Evolutionary conservation across 1,140 invertebrate genomes (phyloP).

Genomic region (Calliopsis andreniformis): DNA sequence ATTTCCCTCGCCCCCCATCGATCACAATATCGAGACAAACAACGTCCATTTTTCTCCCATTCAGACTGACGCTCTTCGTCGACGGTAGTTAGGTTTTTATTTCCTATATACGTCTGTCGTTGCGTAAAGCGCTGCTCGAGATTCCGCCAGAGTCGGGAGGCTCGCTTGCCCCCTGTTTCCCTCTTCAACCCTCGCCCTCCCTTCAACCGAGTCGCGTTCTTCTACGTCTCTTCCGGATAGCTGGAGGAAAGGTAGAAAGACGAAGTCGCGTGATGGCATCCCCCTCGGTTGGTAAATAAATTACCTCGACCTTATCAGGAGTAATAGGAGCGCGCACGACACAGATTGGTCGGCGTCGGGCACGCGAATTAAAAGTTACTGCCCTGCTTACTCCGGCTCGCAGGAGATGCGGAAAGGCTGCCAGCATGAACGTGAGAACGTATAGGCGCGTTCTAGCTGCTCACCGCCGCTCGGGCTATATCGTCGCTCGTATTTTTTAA

Average conservation of each 20-base stretch:
- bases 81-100: conserved; percentile 27
- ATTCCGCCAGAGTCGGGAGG: too few relatives aligned
- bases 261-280: conserved; percentile 79
- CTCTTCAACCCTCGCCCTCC: not conserved
- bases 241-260: conserved; percentile 56
- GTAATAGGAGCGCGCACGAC: conserved; percentile 80
- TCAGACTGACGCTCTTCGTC: conserved; percentile 4
- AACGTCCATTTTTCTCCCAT: not conserved
- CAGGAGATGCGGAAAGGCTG: conserved; percentile 25
- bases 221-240: conserved; percentile 24
- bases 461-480: not conserved
- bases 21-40: too few relatives aligned
- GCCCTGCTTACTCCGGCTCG: conserved; percentile 15
- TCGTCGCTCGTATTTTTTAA: not conserved
- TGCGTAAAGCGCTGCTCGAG: not conserved
- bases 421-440: not conserved
- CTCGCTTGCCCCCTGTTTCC: not conserved
- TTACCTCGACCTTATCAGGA: conserved; percentile 80
- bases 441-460: not conserved
- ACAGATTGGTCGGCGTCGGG: conserved; percentile 79
- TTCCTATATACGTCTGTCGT: conserved; percentile 17
- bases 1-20: too few relatives aligned
- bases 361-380: conserved; percentile 81
- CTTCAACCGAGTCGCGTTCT: not conserved
- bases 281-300: conserved; percentile 79